phyloP scores from a whole-genome alignment of 2,113 vertebrate species.

The Motacilla alba region DNA sequence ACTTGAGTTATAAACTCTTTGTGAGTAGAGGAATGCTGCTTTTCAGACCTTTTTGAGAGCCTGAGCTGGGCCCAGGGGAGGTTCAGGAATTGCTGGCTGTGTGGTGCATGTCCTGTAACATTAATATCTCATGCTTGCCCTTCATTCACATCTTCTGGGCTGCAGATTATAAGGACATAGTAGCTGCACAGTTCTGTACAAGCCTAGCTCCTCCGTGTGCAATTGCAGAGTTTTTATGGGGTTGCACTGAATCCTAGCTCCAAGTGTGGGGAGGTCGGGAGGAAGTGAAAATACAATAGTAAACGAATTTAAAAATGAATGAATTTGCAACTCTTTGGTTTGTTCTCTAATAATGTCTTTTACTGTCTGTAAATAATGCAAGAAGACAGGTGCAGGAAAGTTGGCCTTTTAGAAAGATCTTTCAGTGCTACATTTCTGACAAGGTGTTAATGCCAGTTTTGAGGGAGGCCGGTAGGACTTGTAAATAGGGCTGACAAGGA shows the following conservation, averaged over 20 bases:
- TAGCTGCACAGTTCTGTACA: accelerated
- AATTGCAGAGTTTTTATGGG: neutral
- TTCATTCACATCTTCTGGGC: neutral
- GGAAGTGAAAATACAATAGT: neutral
- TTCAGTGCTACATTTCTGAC: neutral
- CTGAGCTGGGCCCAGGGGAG: neutral
- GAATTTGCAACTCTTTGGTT: neutral
- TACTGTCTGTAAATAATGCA: neutral
- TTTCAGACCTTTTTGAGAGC: neutral
- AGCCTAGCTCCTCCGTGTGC: accelerated
- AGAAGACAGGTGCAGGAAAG: neutral
- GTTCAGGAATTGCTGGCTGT: neutral
- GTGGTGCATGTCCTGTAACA: neutral
- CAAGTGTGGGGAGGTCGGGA: accelerated
- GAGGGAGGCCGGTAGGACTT: neutral
- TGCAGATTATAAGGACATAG: neutral
- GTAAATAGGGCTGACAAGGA: neutral
- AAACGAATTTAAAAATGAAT: neutral
- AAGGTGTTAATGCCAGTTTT: neutral
- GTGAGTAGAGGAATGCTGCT: neutral
- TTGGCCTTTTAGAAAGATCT: neutral
- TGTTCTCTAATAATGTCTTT: neutral
- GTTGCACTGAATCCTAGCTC: neutral
- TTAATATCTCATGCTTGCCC: neutral
- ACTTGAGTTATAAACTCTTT: neutral